Conservation (phyloP, 1,140 invertebrate genomes). For the Hyles vespertilio region DNA sequence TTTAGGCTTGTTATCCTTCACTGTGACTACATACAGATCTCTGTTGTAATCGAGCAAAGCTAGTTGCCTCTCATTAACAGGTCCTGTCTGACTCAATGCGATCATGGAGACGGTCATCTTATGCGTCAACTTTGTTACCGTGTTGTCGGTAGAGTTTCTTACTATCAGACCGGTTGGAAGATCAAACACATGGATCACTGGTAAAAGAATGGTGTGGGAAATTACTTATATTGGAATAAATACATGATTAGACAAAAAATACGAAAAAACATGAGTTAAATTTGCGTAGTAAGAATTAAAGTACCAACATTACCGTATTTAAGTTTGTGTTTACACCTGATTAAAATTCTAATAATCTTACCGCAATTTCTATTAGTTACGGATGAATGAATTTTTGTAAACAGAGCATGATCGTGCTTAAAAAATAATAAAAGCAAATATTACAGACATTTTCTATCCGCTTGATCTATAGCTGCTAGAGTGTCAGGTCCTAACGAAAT, state of each 20-base stretch:
- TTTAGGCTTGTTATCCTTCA: slow-evolving; percentile 81
- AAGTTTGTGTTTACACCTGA: too few species aligned
- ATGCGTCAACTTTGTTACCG: slow-evolving; percentile 77
- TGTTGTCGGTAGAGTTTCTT: slow-evolving; percentile 78
- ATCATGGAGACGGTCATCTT: slow-evolving; percentile 83
- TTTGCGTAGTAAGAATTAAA: background rate
- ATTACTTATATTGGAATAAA: slow-evolving; percentile 7
- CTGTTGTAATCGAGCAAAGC: slow-evolving; percentile 69
- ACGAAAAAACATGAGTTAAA: background rate
- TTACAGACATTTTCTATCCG: slow-evolving; percentile 84
- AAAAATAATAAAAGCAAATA: too few species aligned
- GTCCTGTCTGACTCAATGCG: slow-evolving; percentile 87
- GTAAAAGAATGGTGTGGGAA: slow-evolving; percentile 30
- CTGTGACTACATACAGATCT: slow-evolving; percentile 75
- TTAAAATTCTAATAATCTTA: too few species aligned
- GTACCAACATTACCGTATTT: too few species aligned
- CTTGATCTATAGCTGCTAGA: slow-evolving; percentile 88
- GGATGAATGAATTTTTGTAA: too few species aligned
- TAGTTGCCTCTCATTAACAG: slow-evolving; percentile 68
- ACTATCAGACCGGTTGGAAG: slow-evolving; percentile 81
- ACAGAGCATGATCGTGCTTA: background rate
- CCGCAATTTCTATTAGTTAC: too few species aligned
- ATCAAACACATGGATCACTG: slow-evolving; percentile 92
- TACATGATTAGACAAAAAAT: background rate
- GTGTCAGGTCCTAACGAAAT: slow-evolving; percentile 88